Evolutionary conservation across 2,888 invertebrate species (phyloP).

Genomic region (Caenorhabditis sp.): DNA sequence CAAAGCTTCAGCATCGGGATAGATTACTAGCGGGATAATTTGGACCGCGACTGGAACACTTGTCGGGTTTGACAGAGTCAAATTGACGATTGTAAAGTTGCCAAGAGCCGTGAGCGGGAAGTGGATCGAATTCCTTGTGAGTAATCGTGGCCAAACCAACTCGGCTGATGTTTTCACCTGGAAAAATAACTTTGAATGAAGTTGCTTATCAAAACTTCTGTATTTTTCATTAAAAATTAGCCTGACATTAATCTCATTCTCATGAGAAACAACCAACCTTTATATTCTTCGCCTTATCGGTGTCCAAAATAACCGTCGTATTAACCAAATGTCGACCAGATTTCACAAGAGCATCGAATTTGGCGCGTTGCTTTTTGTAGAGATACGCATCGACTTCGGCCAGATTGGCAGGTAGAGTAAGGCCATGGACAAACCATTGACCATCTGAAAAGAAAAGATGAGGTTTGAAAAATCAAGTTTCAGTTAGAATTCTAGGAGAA

Average conservation of each 20-base stretch:
- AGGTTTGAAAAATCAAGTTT: no score
- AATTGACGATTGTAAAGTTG: slow-evolving; percentile 77
- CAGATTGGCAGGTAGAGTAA: slow-evolving; percentile 78
- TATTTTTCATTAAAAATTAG: no score
- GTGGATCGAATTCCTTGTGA: slow-evolving; percentile 74
- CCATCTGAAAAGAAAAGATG: slow-evolving; percentile 75
- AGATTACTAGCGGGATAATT: slow-evolving; percentile 77
- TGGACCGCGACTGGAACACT: slow-evolving; percentile 80
- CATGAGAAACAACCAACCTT: no score
- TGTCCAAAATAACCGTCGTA: slow-evolving; percentile 81
- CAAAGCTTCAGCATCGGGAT: slow-evolving; percentile 77
- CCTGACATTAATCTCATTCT: no score
- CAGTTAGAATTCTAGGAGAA: no score
- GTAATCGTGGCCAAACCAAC: slow-evolving; percentile 78
- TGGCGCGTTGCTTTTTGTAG: slow-evolving; percentile 75
- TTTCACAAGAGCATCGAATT: slow-evolving; percentile 74
- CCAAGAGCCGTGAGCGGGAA: slow-evolving; percentile 83
- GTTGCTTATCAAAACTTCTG: no score
- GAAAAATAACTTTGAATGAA: slow-evolving; percentile 5
- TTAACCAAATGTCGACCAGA: slow-evolving; percentile 75
- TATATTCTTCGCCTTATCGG: slow-evolving; percentile 79
- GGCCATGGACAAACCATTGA: slow-evolving; percentile 79
- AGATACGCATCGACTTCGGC: slow-evolving; percentile 80
- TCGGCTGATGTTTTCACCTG: slow-evolving; percentile 78
- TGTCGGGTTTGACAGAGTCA: slow-evolving; percentile 81